Evolutionary conservation across 2,888 invertebrate genomes (phyloP).

Genomic region (Steromphala cineraria): DNA sequence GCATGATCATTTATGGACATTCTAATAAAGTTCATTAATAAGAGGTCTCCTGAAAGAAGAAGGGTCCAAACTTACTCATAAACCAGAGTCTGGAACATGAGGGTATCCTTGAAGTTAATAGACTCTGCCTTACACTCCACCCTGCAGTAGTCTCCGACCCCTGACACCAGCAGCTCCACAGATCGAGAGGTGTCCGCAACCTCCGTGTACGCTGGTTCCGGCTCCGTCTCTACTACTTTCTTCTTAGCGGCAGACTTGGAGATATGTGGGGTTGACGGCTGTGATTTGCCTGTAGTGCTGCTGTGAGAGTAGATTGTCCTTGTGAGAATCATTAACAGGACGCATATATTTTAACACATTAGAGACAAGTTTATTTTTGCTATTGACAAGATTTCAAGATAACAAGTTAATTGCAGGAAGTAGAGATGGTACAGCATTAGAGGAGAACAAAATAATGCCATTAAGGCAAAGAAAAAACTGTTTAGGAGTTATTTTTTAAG

Average conservation of each 20-base stretch:
- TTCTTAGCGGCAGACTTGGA: conserved; percentile 65
- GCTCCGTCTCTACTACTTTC: conserved; percentile 74
- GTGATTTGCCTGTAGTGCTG: conserved; percentile 33
- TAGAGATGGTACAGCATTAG: too few relatives aligned
- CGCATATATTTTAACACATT: too few relatives aligned
- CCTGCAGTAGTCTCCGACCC: conserved; percentile 71
- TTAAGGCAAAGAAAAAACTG: too few relatives aligned
- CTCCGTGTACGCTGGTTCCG: conserved; percentile 71
- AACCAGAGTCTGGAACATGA: conserved; percentile 75
- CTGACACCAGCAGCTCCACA: conserved; percentile 71
- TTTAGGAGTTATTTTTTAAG: too few relatives aligned
- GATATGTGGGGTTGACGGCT: conserved; percentile 43
- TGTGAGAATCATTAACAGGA: too few relatives aligned
- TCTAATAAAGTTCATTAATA: neutral
- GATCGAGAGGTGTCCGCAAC: conserved; percentile 65
- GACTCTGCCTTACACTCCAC: conserved; percentile 68
- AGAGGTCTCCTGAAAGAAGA: neutral
- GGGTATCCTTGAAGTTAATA: conserved; percentile 73
- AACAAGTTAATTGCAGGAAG: too few relatives aligned
- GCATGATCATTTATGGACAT: too few relatives aligned
- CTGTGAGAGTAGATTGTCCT: too few relatives aligned
- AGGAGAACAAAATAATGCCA: too few relatives aligned
- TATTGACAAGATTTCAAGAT: too few relatives aligned
- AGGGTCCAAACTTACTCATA: conserved; percentile 69
- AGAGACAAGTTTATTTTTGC: too few relatives aligned